Evolutionary conservation across 2,113 vertebrate genomes (phyloP).

Genomic region (Oenanthe oenanthe): DNA sequence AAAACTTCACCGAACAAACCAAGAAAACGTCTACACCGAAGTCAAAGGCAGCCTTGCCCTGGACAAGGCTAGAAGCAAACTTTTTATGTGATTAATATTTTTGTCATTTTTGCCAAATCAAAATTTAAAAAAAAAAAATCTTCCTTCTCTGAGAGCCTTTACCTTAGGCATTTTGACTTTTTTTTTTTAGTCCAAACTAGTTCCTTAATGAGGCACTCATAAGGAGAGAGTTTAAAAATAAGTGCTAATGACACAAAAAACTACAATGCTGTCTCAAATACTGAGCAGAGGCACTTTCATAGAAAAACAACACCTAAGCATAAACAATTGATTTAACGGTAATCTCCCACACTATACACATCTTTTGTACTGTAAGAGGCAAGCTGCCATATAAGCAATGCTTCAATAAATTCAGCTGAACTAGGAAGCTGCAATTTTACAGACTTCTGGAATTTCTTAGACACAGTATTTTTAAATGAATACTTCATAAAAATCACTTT

Average conservation of each 20-base stretch:
- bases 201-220: background rate
- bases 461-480: conserved; percentile 45
- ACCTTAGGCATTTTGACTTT: background rate
- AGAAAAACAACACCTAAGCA: conserved; percentile 24
- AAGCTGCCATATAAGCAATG: conserved; percentile 46
- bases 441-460: conserved; percentile 57
- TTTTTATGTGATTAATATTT: background rate
- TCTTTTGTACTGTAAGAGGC: conserved; percentile 20
- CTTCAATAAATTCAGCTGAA: conserved; percentile 61
- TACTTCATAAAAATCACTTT: conserved; percentile 48
- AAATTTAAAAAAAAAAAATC: background rate
- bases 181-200: background rate
- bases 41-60: background rate
- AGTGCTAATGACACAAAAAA: background rate
- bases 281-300: background rate
- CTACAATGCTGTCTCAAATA: background rate
- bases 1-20: background rate
- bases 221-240: background rate
- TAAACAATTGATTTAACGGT: background rate
- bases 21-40: background rate
- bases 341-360: background rate
- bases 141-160: background rate
- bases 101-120: background rate
- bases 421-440: conserved; percentile 50
- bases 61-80: background rate